phyloP scores from a whole-genome alignment of 2,888 invertebrate genomes.

The Formica aserva region DNA sequence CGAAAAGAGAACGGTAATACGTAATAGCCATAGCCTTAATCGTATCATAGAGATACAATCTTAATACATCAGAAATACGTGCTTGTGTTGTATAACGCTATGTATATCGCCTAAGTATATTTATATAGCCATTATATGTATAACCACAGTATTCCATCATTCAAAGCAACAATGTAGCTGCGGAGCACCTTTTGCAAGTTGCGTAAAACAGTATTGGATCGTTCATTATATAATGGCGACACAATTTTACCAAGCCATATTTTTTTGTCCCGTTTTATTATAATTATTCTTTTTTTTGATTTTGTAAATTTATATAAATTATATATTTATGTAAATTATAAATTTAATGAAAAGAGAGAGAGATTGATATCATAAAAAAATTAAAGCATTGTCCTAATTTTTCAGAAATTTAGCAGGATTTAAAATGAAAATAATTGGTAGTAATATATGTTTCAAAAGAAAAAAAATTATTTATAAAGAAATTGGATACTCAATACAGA shows the following conservation, averaged over 20 bases:
- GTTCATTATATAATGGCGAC: conserved; percentile 62
- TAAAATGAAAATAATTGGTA: not conserved
- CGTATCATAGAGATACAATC: conserved; percentile 42
- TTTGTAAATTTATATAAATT: not conserved
- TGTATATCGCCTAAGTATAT: conserved; percentile 34
- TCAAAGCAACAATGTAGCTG: conserved; percentile 65
- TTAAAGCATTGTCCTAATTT: not conserved
- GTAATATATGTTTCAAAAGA: not conserved
- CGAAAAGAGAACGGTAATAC: conserved; percentile 49
- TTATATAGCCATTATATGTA: conserved; percentile 14
- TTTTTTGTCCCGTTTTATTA: not conserved
- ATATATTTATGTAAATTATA: too few species aligned
- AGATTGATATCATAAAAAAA: not conserved
- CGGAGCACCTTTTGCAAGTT: conserved; percentile 51
- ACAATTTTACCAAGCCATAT: conserved; percentile 23
- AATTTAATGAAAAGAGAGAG: too few species aligned
- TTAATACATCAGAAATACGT: conserved; percentile 44
- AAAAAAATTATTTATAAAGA: conserved; percentile 1
- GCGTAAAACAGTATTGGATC: conserved; percentile 59
- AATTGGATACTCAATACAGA: not conserved
- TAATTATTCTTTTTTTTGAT: conserved; percentile 8
- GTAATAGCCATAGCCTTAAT: conserved; percentile 62
- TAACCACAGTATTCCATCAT: conserved; percentile 41
- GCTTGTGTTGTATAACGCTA: conserved; percentile 46
- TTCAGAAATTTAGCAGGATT: not conserved